phyloP scores from a whole-genome alignment of 2,888 invertebrate genomes.

The Antheraea assamensis region DNA sequence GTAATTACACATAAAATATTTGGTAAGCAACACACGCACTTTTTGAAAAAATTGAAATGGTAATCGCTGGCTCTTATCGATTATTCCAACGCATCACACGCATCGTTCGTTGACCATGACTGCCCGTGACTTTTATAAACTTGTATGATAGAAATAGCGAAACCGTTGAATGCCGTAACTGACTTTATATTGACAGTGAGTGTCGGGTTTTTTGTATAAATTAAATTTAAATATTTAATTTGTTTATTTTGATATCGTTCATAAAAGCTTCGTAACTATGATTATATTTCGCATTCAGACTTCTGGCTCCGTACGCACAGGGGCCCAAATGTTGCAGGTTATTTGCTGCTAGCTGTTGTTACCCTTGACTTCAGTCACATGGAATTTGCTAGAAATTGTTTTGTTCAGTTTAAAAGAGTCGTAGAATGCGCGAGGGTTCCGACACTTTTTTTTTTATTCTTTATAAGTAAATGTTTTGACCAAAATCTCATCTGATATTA shows the following conservation, averaged over 20 bases:
- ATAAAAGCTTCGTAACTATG: neutral
- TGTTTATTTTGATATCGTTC: neutral
- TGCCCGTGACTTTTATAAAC: conserved; percentile 57
- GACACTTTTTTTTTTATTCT: too few relatives aligned
- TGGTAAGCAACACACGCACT: too few relatives aligned
- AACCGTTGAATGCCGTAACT: conserved; percentile 43
- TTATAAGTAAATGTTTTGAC: too few relatives aligned
- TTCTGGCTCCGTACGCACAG: neutral
- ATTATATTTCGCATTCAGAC: neutral
- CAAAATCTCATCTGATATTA: too few relatives aligned
- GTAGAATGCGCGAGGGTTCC: too few relatives aligned
- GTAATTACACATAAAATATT: too few relatives aligned
- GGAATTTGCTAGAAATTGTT: too few relatives aligned
- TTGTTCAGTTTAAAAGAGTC: too few relatives aligned
- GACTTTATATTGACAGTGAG: conserved; percentile 43
- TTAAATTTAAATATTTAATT: conserved; percentile 5
- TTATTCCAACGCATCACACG: conserved; percentile 32
- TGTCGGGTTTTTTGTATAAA: conserved; percentile 33
- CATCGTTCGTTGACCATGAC: conserved; percentile 65
- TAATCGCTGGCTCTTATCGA: conserved; percentile 34
- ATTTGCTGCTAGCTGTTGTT: too few relatives aligned
- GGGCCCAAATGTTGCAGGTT: too few relatives aligned
- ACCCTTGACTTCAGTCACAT: too few relatives aligned
- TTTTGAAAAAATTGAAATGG: neutral
- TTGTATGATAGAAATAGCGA: conserved; percentile 48